Percentiles rank a stretch among this genome's conserved stretches.
Conservation (phyloP, 2,888 invertebrate species). For the Ormyrus labotus region DNA sequence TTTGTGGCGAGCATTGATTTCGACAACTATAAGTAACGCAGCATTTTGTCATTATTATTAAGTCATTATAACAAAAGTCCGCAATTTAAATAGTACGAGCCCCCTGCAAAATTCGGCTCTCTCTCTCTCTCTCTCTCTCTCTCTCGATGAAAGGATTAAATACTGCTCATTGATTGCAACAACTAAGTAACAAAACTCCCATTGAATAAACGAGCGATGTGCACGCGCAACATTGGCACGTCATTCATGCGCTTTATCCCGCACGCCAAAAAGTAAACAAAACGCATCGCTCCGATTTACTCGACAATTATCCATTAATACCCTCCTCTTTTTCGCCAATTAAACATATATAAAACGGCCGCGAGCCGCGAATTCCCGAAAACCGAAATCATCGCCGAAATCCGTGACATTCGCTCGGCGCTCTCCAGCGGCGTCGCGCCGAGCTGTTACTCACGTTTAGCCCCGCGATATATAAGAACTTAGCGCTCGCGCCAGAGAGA, state of each 20-base stretch:
- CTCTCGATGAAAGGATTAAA: not conserved
- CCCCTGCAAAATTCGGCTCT: too few relatives aligned
- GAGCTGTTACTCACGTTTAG: too few relatives aligned
- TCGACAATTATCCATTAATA: constrained; percentile 26
- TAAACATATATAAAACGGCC: constrained; percentile 18
- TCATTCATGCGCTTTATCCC: constrained; percentile 21
- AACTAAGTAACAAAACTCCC: constrained; percentile 15
- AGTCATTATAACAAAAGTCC: too few relatives aligned
- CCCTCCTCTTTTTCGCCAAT: constrained; percentile 20
- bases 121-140: constrained; percentile 46
- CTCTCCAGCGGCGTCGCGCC: too few relatives aligned
- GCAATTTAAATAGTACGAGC: too few relatives aligned
- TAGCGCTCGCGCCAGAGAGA: too few relatives aligned
- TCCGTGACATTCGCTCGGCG: too few relatives aligned
- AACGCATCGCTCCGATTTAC: constrained; percentile 6
- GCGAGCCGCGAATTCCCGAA: not conserved
- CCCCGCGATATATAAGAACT: too few relatives aligned
- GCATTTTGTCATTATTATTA: too few relatives aligned
- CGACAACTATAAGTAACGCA: not conserved
- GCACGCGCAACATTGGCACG: not conserved
- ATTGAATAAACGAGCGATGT: not conserved
- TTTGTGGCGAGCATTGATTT: not conserved
- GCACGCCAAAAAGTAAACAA: constrained; percentile 34
- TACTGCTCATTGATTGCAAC: not conserved
- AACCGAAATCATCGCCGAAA: not conserved